Evolutionary conservation across 1,140 invertebrate genomes (phyloP), one percentile per base, ranked within the genome.

Genomic region (Drosophila chauvacae): DNA sequence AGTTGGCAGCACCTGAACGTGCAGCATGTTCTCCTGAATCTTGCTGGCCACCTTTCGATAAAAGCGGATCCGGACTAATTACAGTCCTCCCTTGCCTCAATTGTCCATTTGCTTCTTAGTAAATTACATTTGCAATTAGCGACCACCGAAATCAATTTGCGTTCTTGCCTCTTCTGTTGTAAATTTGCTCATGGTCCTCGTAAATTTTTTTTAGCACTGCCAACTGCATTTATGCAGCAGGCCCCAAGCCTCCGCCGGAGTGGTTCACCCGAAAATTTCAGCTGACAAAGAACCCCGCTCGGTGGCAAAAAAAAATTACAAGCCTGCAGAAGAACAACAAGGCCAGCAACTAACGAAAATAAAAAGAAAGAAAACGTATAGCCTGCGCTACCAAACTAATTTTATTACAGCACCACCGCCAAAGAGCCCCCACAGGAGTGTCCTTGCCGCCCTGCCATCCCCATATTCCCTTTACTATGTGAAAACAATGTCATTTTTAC

Each of bases 101-200:
- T 50, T 56, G 45, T 63, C 59, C 64, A 48, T 55, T 53, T 63
- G 47, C 62, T 61, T 64, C 71, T 77, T 74, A 72, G 64, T 69
- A 90, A 87, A 87, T 88, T 87, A 75, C 80, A 75, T 80, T 87
- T 65, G 80, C 81, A 87, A 87, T 87, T 87, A 87, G 85, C 80
- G 76, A 53, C 64, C 56, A 74, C 41, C 33, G 57, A 64, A 87
- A 80, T 87, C 84, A 87, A 87, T 88, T 87, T 87, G 80, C 72
- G 70, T 82, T 71, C 72, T 37, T 35, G 10, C 14, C 53, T 63
- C 47, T 48, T 64, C 61, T 28, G 70, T 66, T 85, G 81, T 85
- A 90, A 79, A 85, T 90, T 85, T 70, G n/a, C 61, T 70, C 68
- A 59, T 28, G 68, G 37, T 61, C 69, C 63, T 90, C 85, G 85